Evolutionary conservation across 2,113 vertebrate species (phyloP).

Genomic region (Xenus cinereus): DNA sequence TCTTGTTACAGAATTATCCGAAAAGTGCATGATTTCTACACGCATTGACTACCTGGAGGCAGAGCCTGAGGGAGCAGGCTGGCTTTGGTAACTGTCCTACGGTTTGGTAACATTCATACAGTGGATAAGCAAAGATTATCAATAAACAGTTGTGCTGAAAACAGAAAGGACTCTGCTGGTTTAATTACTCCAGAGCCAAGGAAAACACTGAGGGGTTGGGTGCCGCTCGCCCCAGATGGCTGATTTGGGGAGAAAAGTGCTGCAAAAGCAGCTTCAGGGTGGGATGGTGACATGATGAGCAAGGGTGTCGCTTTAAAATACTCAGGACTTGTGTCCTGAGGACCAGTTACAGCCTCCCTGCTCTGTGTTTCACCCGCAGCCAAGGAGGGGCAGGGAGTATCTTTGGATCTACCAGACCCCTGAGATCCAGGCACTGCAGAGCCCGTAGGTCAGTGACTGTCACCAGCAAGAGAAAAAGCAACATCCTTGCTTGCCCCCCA

Average conservation of each 20-base stretch:
- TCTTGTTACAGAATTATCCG: slow-evolving; percentile 31
- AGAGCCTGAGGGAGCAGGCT: not conserved
- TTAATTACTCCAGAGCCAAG: not conserved
- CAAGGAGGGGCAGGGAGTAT: not conserved
- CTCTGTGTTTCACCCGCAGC: not conserved
- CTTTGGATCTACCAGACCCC: not conserved
- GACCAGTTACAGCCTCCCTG: not conserved
- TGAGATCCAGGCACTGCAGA: rapidly evolving
- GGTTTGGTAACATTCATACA: slow-evolving; percentile 21
- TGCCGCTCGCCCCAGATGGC: not conserved
- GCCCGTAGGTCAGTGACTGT: not conserved
- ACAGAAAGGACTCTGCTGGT: not conserved
- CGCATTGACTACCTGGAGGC: not conserved
- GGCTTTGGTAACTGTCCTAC: not conserved
- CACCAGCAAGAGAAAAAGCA: not conserved
- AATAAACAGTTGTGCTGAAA: slow-evolving; percentile 75
- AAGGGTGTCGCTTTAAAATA: not conserved
- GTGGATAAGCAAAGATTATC: slow-evolving; percentile 48
- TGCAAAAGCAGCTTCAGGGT: not conserved
- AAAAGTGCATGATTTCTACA: slow-evolving; percentile 64
- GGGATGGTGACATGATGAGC: rapidly evolving
- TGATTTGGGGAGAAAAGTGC: not conserved
- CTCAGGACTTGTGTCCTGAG: not conserved
- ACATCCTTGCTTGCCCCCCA: too few species aligned
- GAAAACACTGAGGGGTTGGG: rapidly evolving